phyloP scores from a whole-genome alignment of 2,797 vertebrate species.

The Acrocephalus scirpaceus region DNA sequence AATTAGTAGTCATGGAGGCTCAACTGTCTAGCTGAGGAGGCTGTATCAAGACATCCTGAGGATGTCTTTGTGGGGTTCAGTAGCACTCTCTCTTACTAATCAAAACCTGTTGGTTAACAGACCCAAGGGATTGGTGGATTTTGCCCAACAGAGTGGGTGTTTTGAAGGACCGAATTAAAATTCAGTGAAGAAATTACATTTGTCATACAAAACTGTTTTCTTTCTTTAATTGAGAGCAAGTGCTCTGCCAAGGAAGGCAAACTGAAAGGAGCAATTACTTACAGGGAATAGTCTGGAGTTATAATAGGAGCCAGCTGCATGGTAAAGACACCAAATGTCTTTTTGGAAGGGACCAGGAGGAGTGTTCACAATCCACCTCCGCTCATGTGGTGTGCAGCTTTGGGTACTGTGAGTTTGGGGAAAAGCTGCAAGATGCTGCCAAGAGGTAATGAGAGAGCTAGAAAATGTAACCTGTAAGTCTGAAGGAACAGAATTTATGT shows the following conservation, averaged over 20 bases:
- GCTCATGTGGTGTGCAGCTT: not conserved
- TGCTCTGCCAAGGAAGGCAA: not conserved
- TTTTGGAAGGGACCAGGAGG: not conserved
- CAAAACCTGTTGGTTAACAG: not conserved
- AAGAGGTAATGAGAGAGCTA: not conserved
- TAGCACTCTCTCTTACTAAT: not conserved
- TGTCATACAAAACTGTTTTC: not conserved
- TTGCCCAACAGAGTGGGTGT: not conserved
- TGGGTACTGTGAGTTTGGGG: not conserved
- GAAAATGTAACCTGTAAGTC: not conserved
- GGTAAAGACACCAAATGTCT: not conserved
- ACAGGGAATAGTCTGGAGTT: slow-evolving; percentile 4
- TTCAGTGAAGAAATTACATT: slow-evolving; percentile 18
- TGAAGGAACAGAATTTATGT: not conserved
- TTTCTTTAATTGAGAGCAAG: not conserved
- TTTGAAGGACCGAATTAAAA: slow-evolving; percentile 26
- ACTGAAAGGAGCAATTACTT: not conserved
- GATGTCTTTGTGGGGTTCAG: not conserved
- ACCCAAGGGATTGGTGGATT: not conserved
- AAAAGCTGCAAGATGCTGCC: not conserved
- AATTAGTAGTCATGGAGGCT: not conserved
- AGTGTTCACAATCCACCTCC: not conserved
- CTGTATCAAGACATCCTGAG: not conserved
- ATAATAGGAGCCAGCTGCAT: not conserved
- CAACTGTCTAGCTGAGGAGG: not conserved